A percentile compares a stretch with the other conserved stretches of the same genome.
Conservation (phyloP, 92 coral and sea anemone genomes). For the Parazoanthus atlanticus region DNA sequence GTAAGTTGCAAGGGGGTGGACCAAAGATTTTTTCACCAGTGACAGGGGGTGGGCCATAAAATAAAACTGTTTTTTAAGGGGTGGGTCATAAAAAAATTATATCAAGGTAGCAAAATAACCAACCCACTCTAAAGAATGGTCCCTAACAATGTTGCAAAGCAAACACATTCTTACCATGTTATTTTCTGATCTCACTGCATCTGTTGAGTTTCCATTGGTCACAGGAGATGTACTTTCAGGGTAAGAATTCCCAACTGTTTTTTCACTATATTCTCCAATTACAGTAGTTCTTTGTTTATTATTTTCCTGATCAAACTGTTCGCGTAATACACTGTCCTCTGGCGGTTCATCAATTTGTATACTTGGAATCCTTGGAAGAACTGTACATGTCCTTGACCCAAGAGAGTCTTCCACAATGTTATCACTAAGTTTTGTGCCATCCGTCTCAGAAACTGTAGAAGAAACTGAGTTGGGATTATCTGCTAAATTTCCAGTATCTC, state of each 20-base stretch:
- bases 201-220: constrained; percentile 29
- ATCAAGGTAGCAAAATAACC: no score
- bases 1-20: no score
- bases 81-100: no score
- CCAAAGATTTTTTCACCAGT: no score
- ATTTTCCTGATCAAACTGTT: constrained; percentile 13
- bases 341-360: constrained; percentile 34
- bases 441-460: not conserved
- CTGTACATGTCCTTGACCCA: not conserved
- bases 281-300: constrained; percentile 21
- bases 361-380: constrained; percentile 11
- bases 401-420: not conserved
- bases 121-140: no score
- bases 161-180: constrained; percentile 23
- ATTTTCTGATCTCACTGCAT: constrained; percentile 3
- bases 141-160: no score
- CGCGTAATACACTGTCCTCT: not conserved
- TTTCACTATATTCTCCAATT: constrained; percentile 1
- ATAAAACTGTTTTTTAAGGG: no score
- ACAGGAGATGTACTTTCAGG: constrained; percentile 9
- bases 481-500: constrained; percentile 1
- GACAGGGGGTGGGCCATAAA: no score
- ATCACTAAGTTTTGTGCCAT: not conserved
- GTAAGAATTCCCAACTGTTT: constrained; percentile 11
- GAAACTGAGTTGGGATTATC: not conserved